These are phyloP conservation scores for Haliclona indistincta DNA, from an alignment of 37 sponge, comb jelly and placozoan genomes.

Conservation along the genomic window DNA sequence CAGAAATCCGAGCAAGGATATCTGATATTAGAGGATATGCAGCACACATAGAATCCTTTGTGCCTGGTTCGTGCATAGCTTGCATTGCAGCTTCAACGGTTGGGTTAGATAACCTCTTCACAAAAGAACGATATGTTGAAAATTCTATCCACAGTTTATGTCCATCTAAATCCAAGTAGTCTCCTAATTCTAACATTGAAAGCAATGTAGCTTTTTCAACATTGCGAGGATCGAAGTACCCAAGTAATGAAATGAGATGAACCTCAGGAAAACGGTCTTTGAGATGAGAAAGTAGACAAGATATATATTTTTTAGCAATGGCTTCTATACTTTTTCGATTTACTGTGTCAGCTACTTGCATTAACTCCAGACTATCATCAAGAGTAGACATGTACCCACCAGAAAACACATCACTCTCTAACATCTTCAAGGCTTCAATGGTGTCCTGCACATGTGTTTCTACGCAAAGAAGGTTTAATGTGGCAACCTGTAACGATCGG, in stretches of 20 bases:
- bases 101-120: constrained; percentile 9
- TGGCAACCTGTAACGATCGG: constrained; percentile 1
- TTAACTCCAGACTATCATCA: constrained; percentile 12
- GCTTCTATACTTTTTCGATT: neutral
- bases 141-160: constrained; percentile 18
- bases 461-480: constrained; percentile 12
- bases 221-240: constrained; percentile 15
- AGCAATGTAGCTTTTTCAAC: constrained; percentile 14
- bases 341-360: constrained; percentile 9
- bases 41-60: neutral
- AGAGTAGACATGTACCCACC: constrained; percentile 21
- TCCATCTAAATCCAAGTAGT: constrained; percentile 14
- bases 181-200: constrained; percentile 20
- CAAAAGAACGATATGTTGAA: constrained; percentile 2
- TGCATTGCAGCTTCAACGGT: neutral
- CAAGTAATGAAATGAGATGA: neutral
- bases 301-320: neutral
- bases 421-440: constrained; percentile 3
- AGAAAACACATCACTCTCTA: neutral
- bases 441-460: constrained; percentile 2
- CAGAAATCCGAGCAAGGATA: neutral
- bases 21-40: constrained; percentile 12
- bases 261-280: constrained; percentile 21
- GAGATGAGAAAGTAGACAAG: constrained; percentile 11
- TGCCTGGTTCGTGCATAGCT: constrained; percentile 2